These are phyloP conservation scores for Chesias legatella DNA, from an alignment of 2,888 invertebrate genomes.

Conservation along the genomic window DNA sequence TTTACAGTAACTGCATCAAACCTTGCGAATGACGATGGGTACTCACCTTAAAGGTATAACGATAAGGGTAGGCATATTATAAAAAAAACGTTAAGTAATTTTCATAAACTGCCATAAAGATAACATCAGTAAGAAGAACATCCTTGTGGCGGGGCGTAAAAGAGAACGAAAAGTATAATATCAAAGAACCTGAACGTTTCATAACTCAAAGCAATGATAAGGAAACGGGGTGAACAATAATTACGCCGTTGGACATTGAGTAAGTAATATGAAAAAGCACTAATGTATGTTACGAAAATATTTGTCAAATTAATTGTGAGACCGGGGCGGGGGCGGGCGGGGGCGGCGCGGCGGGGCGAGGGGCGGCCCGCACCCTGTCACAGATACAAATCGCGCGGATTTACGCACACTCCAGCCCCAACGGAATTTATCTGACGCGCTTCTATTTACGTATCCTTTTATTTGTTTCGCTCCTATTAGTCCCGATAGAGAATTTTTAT, in stretches of 20 bases:
- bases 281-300: slow-evolving; percentile 46
- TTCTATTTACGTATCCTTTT: slow-evolving; percentile 80
- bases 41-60: too few relatives aligned
- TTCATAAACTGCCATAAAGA: too few relatives aligned
- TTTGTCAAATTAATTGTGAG: slow-evolving; percentile 71
- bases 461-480: slow-evolving; percentile 80
- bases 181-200: slow-evolving; percentile 15
- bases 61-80: too few relatives aligned
- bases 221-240: slow-evolving; percentile 20
- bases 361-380: slow-evolving; percentile 68
- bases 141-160: slow-evolving; percentile 1
- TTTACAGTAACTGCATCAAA: too few relatives aligned
- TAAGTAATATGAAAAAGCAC: slow-evolving; percentile 28
- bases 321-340: slow-evolving; percentile 39
- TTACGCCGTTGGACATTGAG: slow-evolving; percentile 11
- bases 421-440: slow-evolving; percentile 76
- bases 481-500: slow-evolving; percentile 80
- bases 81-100: neutral
- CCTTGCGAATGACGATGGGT: too few relatives aligned
- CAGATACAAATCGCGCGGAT: slow-evolving; percentile 81
- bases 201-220: slow-evolving; percentile 15
- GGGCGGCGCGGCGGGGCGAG: slow-evolving; percentile 31
- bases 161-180: slow-evolving; percentile 31
- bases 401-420: slow-evolving; percentile 78
- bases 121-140: neutral